Evolutionary conservation across 2,888 invertebrate species (phyloP), one percentile per base, ranked within the genome.

Genomic region (Pristionchus entomophagus): DNA sequence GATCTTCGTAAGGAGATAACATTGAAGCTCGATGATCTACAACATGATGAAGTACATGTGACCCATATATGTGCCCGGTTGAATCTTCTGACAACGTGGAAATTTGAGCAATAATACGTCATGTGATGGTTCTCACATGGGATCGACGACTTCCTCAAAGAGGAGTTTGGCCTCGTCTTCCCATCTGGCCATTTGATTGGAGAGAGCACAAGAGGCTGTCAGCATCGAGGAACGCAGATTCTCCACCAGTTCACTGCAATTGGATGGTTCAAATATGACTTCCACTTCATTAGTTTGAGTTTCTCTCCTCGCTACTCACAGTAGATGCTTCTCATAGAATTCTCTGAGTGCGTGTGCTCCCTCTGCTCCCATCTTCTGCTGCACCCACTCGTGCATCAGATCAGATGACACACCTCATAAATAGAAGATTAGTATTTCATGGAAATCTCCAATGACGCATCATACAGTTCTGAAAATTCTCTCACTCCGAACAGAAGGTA

Each of bases 321-420:
- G 17, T 32, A 81, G 56, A 45, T 81, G 81, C 22, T 81, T 81
- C 32, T 81, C 81, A 14, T 35, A 53, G 83, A 62, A 83, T 17
- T 62, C 83, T 26, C 83, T 38, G 19, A 83, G 12, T n/a, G 62
- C 38, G 22, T 41, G 38, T 26, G 83, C 83, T 45, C 83, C 83
- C n/a, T 83, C 83, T 5, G 62, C 29, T 45, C 83, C 83, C 83
- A 83, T 29, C 45, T 83, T 83, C 83, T 38, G 14, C 26, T 62
- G 45, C 17, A 83, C 62, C 83, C 83, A 83, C n/a, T 83, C 62
- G 10, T 62, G 32, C 29, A 83, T 32, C 29, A 45, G 22, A 62
- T 83, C 83, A 10, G 62, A 62, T 12, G 62, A 83, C 2, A 83
- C 83, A 12, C 83, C 83, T 83, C 41, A 41, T 32, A 53, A 2